Percentiles rank a stretch among this genome's conserved stretches.
Conservation (phyloP, 30 jellyfish, hydroid and myxozoan genomes). For the Rhopilema esculentum region DNA sequence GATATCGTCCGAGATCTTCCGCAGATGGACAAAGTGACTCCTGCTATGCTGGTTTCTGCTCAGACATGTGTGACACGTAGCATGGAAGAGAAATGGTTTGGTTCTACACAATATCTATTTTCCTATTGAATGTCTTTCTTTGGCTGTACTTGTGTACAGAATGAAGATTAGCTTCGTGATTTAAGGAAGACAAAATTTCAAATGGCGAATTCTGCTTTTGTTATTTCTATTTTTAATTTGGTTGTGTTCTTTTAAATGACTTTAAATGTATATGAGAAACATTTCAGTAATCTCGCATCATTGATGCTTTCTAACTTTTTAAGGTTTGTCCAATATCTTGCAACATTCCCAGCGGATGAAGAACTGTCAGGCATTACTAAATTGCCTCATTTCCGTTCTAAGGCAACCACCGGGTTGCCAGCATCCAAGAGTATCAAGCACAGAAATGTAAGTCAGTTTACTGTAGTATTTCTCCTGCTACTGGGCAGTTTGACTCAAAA, state of each 20-base stretch:
- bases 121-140: no score
- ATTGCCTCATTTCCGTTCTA: constrained; percentile 55
- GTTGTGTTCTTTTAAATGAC: no score
- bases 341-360: constrained; percentile 84
- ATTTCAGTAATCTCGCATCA: no score
- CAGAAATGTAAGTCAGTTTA: constrained; percentile 59
- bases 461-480: no score
- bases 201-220: no score
- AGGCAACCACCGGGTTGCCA: constrained; percentile 18
- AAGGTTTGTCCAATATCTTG: constrained; percentile 73
- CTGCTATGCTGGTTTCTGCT: constrained; percentile 98
- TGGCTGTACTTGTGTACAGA: no score
- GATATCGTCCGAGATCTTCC: constrained; percentile 81
- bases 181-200: no score
- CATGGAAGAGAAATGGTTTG: constrained; percentile 95
- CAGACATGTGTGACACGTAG: constrained; percentile 97
- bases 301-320: neutral
- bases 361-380: constrained; percentile 71
- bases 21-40: constrained; percentile 83
- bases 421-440: constrained; percentile 48
- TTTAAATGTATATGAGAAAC: no score
- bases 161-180: no score
- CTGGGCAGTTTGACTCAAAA: no score
- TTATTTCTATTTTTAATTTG: no score
- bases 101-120: no score